Percentiles rank a stretch among this genome's conserved stretches.
Conservation (phyloP, 30 jellyfish, hydroid and myxozoan species). For the Chrysaora quinquecirrha region DNA sequence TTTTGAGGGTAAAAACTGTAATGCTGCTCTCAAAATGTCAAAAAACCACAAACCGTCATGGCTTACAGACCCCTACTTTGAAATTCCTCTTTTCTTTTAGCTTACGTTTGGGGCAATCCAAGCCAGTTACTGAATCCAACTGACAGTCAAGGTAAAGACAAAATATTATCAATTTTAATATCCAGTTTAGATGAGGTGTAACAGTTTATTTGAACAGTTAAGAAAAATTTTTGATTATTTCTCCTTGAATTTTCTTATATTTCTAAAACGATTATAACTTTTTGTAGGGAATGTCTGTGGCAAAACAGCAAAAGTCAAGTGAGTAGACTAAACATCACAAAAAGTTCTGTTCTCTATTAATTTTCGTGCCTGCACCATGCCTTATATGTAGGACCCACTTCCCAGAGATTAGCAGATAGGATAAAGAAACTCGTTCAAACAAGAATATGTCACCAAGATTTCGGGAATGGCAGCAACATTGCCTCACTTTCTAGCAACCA, state of each 20-base stretch:
- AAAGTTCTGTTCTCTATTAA: background rate
- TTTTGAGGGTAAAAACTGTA: too few species aligned
- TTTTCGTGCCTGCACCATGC: background rate
- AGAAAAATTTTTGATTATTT: background rate
- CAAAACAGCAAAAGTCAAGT: constrained; percentile 46
- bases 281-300: constrained; percentile 80
- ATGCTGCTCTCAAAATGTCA: too few species aligned
- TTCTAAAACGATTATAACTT: too few species aligned
- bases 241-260: too few species aligned
- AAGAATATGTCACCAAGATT: background rate
- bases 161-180: too few species aligned
- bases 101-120: constrained; percentile 80
- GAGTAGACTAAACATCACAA: constrained; percentile 4
- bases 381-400: background rate
- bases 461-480: background rate
- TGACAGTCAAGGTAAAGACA: constrained; percentile 72
- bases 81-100: constrained; percentile 18
- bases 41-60: too few species aligned
- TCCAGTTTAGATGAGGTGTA: background rate
- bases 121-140: constrained; percentile 71
- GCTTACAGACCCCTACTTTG: too few species aligned
- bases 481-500: too few species aligned
- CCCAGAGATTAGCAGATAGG: background rate
- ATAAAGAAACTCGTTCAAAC: background rate
- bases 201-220: background rate